phyloP scores from a whole-genome alignment of 2,888 invertebrate genomes.

The Tyria jacobaeae region DNA sequence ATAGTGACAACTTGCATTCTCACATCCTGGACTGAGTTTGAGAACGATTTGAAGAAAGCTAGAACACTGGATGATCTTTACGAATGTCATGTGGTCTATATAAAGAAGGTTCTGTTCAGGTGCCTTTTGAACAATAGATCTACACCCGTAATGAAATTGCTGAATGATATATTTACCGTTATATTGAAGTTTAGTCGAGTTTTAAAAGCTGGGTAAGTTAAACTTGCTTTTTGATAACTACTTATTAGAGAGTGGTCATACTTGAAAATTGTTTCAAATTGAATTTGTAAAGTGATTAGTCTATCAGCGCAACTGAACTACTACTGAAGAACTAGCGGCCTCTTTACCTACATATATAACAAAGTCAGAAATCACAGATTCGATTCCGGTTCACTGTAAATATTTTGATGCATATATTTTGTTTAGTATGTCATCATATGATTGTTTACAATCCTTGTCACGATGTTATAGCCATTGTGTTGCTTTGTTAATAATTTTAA shows the following conservation, averaged over 20 bases:
- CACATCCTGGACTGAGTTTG: conserved; percentile 91
- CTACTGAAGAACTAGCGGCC: too few relatives aligned
- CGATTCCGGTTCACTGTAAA: too few relatives aligned
- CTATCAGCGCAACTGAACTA: too few relatives aligned
- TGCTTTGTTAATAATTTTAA: too few relatives aligned
- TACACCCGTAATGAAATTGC: conserved; percentile 88
- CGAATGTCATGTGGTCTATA: conserved; percentile 89
- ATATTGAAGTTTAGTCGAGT: conserved; percentile 90
- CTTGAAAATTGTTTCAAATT: too few relatives aligned
- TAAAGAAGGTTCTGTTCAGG: conserved; percentile 91
- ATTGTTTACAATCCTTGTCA: too few relatives aligned
- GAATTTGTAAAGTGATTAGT: too few relatives aligned
- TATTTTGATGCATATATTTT: too few relatives aligned
- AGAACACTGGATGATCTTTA: conserved; percentile 91
- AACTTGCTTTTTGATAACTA: neutral
- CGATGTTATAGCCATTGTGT: too few relatives aligned
- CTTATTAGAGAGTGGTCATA: neutral
- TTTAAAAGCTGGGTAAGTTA: conserved; percentile 82
- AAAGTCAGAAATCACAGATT: neutral
- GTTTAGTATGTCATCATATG: too few relatives aligned
- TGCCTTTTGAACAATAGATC: conserved; percentile 91
- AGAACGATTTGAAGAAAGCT: conserved; percentile 88
- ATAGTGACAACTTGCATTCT: conserved; percentile 92
- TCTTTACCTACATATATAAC: too few relatives aligned
- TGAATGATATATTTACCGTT: conserved; percentile 91